These are phyloP conservation scores for Celastrina argiolus DNA, from an alignment of 2,888 invertebrate species.

Conservation along the genomic window DNA sequence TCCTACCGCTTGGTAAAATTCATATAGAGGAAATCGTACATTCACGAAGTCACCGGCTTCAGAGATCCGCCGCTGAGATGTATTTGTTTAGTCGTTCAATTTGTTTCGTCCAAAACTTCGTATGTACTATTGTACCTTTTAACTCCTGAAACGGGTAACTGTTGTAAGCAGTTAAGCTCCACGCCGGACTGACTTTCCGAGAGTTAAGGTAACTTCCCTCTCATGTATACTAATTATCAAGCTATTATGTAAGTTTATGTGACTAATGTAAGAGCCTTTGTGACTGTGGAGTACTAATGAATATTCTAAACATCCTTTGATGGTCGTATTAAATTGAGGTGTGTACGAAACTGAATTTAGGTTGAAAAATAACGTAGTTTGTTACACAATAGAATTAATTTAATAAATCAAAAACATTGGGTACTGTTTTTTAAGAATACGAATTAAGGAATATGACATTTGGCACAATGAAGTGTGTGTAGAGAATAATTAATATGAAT, in stretches of 20 bases:
- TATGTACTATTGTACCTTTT: slow-evolving; percentile 36
- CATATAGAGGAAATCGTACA: not conserved
- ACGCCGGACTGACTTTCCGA: slow-evolving; percentile 29
- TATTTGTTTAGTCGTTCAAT: slow-evolving; percentile 39
- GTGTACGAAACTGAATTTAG: not conserved
- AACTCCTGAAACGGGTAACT: slow-evolving; percentile 36
- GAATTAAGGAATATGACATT: too few relatives aligned
- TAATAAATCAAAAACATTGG: too few relatives aligned
- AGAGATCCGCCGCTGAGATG: slow-evolving; percentile 33
- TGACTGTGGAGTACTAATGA: slow-evolving; percentile 10
- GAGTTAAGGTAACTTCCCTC: slow-evolving; percentile 24
- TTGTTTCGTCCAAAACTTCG: slow-evolving; percentile 35
- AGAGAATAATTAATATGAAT: too few relatives aligned
- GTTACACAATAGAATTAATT: not conserved
- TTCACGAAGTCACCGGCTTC: slow-evolving; percentile 25
- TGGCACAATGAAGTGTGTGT: too few relatives aligned
- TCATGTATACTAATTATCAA: slow-evolving; percentile 22
- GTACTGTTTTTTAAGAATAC: too few relatives aligned
- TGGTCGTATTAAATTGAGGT: slow-evolving; percentile 1
- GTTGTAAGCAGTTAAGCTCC: slow-evolving; percentile 33
- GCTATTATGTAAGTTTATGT: slow-evolving; percentile 18
- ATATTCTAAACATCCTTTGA: slow-evolving; percentile 11
- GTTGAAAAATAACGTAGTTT: not conserved
- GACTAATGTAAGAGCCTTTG: slow-evolving; percentile 15
- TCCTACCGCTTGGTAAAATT: too few relatives aligned